Evolutionary conservation across 2,113 vertebrate genomes (phyloP).

Genomic region (Rynchops niger): DNA sequence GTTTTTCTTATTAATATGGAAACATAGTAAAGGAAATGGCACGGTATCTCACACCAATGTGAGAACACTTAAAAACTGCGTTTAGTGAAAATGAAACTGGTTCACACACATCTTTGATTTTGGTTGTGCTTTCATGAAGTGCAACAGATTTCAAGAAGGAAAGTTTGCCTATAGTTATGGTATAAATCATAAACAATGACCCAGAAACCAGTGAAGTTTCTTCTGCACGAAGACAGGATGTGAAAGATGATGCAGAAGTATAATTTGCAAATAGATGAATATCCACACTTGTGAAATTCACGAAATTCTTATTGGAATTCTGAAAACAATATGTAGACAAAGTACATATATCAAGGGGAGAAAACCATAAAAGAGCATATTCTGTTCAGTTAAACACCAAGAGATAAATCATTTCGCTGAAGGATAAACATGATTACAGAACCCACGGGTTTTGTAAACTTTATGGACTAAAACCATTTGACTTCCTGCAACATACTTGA

Average conservation of each 20-base stretch:
- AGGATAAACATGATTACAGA: background rate
- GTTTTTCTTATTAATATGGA: background rate
- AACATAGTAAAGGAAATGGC: background rate
- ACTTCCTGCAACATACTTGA: background rate
- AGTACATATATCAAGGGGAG: background rate
- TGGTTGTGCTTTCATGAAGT: background rate
- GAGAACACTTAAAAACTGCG: background rate
- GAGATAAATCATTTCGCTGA: background rate
- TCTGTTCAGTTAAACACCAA: conserved; percentile 3
- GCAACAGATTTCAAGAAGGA: background rate
- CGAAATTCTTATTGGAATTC: background rate
- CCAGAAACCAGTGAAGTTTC: background rate
- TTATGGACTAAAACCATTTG: background rate
- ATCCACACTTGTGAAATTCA: background rate
- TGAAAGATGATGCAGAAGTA: background rate
- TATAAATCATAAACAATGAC: background rate
- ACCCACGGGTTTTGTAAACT: background rate
- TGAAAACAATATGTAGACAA: background rate
- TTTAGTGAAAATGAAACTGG: background rate
- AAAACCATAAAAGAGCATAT: background rate
- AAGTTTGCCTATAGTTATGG: background rate
- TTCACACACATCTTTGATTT: background rate
- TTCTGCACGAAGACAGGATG: background rate
- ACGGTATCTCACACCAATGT: background rate
- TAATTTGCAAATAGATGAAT: background rate